Base-by-base conservation (phyloP, 2,797 vertebrate species). In the Rhinella marina region DNA sequence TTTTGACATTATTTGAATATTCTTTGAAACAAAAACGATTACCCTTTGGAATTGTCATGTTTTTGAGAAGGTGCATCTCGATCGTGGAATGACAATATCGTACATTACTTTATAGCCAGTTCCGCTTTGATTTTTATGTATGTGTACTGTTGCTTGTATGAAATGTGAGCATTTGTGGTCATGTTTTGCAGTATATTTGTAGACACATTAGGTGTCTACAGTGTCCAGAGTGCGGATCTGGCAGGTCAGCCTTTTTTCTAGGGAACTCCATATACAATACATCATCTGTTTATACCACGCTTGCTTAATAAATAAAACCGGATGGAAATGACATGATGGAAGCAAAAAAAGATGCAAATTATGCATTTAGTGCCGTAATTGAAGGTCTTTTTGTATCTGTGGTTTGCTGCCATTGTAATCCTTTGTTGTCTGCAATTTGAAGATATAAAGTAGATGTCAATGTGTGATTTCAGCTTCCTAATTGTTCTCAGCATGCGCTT, bases 391-490 rank as follows among this genome's bases (percentile, higher is more conserved):
- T 81, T 23, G 41, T 23, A 82, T 68, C 23, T 52, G 72, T 76
- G 32, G 70, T 76, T 85, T 27, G 23, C 27, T 41, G 21, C 52
- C 9, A 76, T 62, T 85, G 73, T 77, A 85, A 27, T 64, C n/a
- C 61, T 64, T 85, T 85, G 68, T 84, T 84, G 72, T 64, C 21
- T 41, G 56, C 72, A 76, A 76, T 64, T 84, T 52, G 3, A 64
- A 50, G 17, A 85, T 75, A 75, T 85, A 85, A 76, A 64, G 29
- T 54, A 54, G 84, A 85, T 66, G 70, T 84, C 82, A 59, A 27
- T 41, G 57, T 77, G 84, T 78, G 80, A 81, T 64, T 85, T 61
- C 84, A 66, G 72, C 73, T 59, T 85, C 25, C 73, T 64, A 85
- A 54, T 77, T 85, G 41, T 85, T 64, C 84, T 66, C 84, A 54